Base-by-base conservation (phyloP, 2,113 vertebrate genomes). In the Chaetops frenatus region DNA sequence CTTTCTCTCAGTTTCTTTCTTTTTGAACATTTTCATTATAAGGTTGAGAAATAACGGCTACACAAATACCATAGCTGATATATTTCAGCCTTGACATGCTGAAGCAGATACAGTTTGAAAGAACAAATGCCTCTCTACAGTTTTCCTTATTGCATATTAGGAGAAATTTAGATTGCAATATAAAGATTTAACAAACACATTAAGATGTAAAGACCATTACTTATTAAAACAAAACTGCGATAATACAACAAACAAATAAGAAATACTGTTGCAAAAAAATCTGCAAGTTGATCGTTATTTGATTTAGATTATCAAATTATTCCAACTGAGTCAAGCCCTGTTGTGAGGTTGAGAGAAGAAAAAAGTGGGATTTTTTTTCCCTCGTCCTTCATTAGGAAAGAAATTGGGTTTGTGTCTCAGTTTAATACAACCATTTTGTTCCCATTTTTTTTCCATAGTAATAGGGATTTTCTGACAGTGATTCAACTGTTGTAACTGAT, bases 271-370 rank as follows among this genome's bases (percentile, higher is more conserved):
- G 33, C 3, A 4, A 90, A 81, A 81, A 90, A 83, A 90, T 62
- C 28, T 62, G 66, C 27, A 50, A 83, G 38, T 38, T 44, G 33
- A 86, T 62, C 29, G 67, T 71, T 85, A 74, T 90, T 94, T 90
- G 82, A 88, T 95, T 73, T 90, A 86, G 67, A 70, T 81, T 73
- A 81, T 61, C 35, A 83, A 88, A 86, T 86, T 88, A 92, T 70
- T 90, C 40, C 40, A 92, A 15, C 35, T 31, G 56, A 94, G 51
- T 44, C 51, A 88, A 90, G 54, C 9, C 3, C 36, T 67, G 21
- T 61, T 86, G 33, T 15, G 23, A 77, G 58, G 22, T 8, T n/a
- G n/a, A 60, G 48, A 54, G 10, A n/a, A 81, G 31, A 85, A 79
- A 87, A 82, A 58, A 1, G 4, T 16, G 3, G 2, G 5, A 12